phyloP scores from a whole-genome alignment of 2,797 vertebrate species.

The Miichthys miiuy region DNA sequence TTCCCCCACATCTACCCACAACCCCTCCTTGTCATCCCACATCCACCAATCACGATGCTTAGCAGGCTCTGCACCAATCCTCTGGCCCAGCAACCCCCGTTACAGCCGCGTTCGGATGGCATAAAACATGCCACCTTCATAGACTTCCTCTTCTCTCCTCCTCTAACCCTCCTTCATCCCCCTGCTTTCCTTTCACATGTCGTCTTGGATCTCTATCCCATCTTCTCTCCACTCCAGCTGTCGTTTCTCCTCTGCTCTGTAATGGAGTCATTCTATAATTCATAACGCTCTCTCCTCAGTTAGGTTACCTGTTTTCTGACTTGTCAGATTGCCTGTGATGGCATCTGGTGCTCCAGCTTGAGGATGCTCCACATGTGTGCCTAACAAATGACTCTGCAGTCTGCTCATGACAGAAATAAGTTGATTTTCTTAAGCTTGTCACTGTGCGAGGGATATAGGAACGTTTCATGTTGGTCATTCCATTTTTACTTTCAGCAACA shows the following conservation, averaged over 20 bases:
- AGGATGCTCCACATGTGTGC: slow-evolving; percentile 5
- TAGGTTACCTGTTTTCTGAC: slow-evolving; percentile 28
- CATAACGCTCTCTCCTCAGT: slow-evolving; percentile 56
- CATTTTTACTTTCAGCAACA: too few relatives aligned
- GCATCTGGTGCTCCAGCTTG: slow-evolving; percentile 33
- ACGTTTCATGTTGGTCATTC: background rate
- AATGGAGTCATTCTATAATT: slow-evolving; percentile 74
- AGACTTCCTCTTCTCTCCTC: background rate
- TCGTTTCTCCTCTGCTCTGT: slow-evolving; percentile 32
- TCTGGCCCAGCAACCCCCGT: slow-evolving; percentile 48
- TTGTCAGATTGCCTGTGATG: slow-evolving; percentile 12
- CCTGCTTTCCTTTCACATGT: background rate
- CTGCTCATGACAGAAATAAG: background rate
- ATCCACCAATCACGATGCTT: slow-evolving; percentile 58
- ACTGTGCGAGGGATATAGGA: background rate
- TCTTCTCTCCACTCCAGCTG: slow-evolving; percentile 21
- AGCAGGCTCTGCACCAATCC: slow-evolving; percentile 69
- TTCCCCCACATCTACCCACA: slow-evolving; percentile 32
- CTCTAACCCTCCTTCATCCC: background rate
- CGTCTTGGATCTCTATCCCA: background rate
- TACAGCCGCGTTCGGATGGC: slow-evolving; percentile 25
- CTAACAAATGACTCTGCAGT: slow-evolving; percentile 6
- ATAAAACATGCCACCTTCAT: slow-evolving; percentile 19
- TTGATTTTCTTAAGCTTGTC: background rate
- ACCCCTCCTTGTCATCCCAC: slow-evolving; percentile 19